These are phyloP conservation scores for Ictalurus punctatus DNA, from an alignment of 2,113 vertebrate genomes.

Conservation along the genomic window DNA sequence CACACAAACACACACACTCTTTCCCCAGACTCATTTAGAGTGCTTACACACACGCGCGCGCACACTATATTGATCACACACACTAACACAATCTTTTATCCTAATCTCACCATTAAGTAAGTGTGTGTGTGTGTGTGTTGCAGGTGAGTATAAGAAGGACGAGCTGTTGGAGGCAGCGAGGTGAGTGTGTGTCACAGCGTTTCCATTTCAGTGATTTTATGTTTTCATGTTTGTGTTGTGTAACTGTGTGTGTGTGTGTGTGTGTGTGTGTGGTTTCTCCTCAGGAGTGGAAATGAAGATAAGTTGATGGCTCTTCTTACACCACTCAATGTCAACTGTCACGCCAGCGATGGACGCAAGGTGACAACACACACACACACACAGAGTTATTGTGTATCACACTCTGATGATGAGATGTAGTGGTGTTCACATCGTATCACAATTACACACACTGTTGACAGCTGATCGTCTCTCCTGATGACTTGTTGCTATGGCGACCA, in stretches of 20 bases:
- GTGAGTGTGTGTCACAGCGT: constrained; percentile 71
- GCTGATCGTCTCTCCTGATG: neutral
- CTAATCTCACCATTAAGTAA: neutral
- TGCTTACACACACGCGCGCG: neutral
- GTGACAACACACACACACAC: constrained; percentile 67
- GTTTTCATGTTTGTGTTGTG: too few species aligned
- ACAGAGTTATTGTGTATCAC: neutral
- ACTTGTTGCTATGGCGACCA: neutral
- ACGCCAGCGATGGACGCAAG: constrained; percentile 98
- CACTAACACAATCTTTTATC: neutral
- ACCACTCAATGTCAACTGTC: constrained; percentile 98
- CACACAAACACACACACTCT: constrained; percentile 5
- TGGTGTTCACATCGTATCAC: neutral
- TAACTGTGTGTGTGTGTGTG: neutral
- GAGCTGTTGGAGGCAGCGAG: constrained; percentile 98
- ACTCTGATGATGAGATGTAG: neutral
- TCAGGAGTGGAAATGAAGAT: constrained; percentile 98
- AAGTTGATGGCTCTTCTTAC: constrained; percentile 99
- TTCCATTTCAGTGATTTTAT: neutral
- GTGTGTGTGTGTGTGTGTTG: constrained; percentile 30
- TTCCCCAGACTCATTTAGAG: neutral
- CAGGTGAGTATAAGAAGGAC: constrained; percentile 99
- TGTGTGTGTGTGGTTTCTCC: constrained; percentile 38
- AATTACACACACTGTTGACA: neutral
- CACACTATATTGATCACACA: neutral